These are phyloP conservation scores for Andrena hattorfiana DNA, from an alignment of 2,888 invertebrate species.

Conservation along the genomic window DNA sequence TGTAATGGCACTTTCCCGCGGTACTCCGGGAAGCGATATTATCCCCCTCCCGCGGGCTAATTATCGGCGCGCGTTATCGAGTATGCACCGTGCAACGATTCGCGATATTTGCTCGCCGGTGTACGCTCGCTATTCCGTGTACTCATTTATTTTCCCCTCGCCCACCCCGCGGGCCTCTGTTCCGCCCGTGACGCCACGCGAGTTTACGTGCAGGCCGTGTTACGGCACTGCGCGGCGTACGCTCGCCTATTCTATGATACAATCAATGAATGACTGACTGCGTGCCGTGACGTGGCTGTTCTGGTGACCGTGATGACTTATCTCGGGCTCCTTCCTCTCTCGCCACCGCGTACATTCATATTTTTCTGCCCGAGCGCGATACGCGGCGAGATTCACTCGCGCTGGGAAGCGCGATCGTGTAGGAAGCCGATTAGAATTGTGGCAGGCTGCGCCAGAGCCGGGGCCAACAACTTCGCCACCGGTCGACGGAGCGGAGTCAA, in stretches of 20 bases:
- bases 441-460: too few species aligned
- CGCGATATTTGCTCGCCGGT: slow-evolving; percentile 28
- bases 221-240: slow-evolving; percentile 69
- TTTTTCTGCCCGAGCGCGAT: slow-evolving; percentile 32
- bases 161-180: slow-evolving; percentile 20
- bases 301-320: slow-evolving; percentile 74
- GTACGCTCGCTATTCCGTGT: slow-evolving; percentile 13
- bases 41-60: not conserved
- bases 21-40: not conserved
- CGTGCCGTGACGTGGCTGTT: slow-evolving; percentile 68
- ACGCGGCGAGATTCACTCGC: not conserved
- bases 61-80: slow-evolving; percentile 15
- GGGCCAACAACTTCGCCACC: too few species aligned
- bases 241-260: slow-evolving; percentile 71
- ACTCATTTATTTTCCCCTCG: not conserved
- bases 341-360: slow-evolving; percentile 42
- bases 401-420: not conserved
- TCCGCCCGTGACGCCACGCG: slow-evolving; percentile 63
- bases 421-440: not conserved
- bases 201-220: slow-evolving; percentile 68
- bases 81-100: slow-evolving; percentile 7
- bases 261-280: slow-evolving; percentile 77
- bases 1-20: not conserved
- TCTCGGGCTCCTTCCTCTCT: slow-evolving; percentile 56
- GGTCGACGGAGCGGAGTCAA: too few species aligned